Conservation (phyloP, 2,888 invertebrate species). For the Drosophila niveifrons region DNA sequence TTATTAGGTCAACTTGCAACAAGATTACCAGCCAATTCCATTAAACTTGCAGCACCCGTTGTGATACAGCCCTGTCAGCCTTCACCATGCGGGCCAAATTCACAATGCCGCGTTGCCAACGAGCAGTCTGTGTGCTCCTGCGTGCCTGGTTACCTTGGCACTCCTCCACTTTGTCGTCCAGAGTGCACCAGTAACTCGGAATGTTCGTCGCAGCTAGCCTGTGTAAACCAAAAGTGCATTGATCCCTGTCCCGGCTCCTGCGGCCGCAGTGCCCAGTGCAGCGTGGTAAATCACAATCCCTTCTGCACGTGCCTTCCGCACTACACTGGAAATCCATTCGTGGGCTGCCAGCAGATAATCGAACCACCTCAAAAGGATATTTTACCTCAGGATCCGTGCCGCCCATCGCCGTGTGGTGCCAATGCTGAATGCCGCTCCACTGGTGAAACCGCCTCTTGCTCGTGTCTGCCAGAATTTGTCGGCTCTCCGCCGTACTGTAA, state of each 20-base stretch:
- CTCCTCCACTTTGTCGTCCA: slow-evolving; percentile 91
- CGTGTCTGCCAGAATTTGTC: slow-evolving; percentile 89
- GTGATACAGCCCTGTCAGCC: slow-evolving; percentile 86
- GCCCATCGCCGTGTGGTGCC: slow-evolving; percentile 91
- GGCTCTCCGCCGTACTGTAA: slow-evolving; percentile 91
- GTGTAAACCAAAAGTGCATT: slow-evolving; percentile 89
- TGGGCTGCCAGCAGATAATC: slow-evolving; percentile 89
- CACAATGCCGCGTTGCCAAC: slow-evolving; percentile 90
- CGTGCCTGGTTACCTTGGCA: slow-evolving; percentile 88
- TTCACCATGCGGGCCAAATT: slow-evolving; percentile 91
- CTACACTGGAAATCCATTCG: slow-evolving; percentile 91
- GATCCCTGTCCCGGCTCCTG: slow-evolving; percentile 90
- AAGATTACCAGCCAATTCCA: background rate
- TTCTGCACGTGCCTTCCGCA: slow-evolving; percentile 90
- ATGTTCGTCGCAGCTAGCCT: slow-evolving; percentile 88
- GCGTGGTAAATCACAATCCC: slow-evolving; percentile 89
- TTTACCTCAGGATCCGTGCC: slow-evolving; percentile 87
- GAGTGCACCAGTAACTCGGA: slow-evolving; percentile 90
- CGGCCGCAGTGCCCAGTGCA: slow-evolving; percentile 88
- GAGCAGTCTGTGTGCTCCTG: slow-evolving; percentile 91
- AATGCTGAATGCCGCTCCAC: slow-evolving; percentile 89
- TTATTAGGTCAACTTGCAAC: background rate
- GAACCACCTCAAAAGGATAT: slow-evolving; percentile 82
- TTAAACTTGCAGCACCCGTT: slow-evolving; percentile 78
- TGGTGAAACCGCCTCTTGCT: slow-evolving; percentile 90